Evolutionary conservation across 2,888 invertebrate genomes (phyloP).

Genomic region (Orthonychiurus folsomi): DNA sequence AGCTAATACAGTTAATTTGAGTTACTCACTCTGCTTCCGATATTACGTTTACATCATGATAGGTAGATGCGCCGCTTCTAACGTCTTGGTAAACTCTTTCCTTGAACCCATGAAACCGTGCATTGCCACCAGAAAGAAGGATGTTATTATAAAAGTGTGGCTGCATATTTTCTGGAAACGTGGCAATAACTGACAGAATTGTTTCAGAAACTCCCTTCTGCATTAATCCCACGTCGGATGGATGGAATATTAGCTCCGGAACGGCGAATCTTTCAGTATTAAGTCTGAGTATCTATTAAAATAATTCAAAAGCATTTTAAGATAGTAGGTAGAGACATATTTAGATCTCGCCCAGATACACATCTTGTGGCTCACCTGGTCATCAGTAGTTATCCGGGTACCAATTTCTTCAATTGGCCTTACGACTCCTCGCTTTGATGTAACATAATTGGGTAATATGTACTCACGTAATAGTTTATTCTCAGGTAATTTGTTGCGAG

Average conservation of each 20-base stretch:
- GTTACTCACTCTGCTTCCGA: slow-evolving; percentile 56
- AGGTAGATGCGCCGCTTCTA: slow-evolving; percentile 64
- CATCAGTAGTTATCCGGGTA: slow-evolving; percentile 44
- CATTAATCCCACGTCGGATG: slow-evolving; percentile 85
- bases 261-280: slow-evolving; percentile 91
- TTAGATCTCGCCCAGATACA: no score
- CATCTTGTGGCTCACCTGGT: slow-evolving; percentile 47
- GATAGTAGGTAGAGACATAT: background rate
- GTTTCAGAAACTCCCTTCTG: slow-evolving; percentile 88
- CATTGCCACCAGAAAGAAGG: slow-evolving; percentile 71
- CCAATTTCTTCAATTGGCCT: slow-evolving; percentile 47
- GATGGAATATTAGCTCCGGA: slow-evolving; percentile 88
- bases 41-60: slow-evolving; percentile 65
- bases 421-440: slow-evolving; percentile 69
- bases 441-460: slow-evolving; percentile 90
- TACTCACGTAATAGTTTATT: slow-evolving; percentile 75
- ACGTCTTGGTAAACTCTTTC: slow-evolving; percentile 70
- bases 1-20: no score
- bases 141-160: slow-evolving; percentile 74
- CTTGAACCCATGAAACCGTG: slow-evolving; percentile 73
- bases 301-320: slow-evolving; percentile 56
- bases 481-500: slow-evolving; percentile 52
- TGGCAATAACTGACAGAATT: slow-evolving; percentile 64
- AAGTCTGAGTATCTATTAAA: slow-evolving; percentile 72
- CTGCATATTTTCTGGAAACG: slow-evolving; percentile 63